A percentile compares a stretch with the other conserved stretches of the same genome.
phyloP scores from a whole-genome alignment of 2,888 invertebrate genomes.

The Strigamia maritima region DNA sequence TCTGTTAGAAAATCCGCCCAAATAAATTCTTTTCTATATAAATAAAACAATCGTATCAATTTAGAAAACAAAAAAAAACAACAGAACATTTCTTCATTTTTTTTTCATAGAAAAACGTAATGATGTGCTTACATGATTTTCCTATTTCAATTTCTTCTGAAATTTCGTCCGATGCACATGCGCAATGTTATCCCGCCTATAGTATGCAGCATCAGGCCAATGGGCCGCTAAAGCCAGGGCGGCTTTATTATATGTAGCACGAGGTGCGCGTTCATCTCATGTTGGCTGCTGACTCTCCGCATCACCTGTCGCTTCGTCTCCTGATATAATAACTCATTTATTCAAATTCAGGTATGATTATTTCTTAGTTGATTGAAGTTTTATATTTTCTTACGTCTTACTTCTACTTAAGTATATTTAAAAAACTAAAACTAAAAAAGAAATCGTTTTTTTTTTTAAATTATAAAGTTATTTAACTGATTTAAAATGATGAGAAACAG shows the following conservation, averaged over 20 bases:
- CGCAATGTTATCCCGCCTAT: neutral
- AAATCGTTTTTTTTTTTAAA: neutral
- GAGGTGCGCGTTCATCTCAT: neutral
- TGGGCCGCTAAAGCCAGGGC: conserved; percentile 18
- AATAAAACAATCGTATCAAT: neutral
- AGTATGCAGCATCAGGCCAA: neutral
- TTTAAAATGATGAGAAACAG: neutral
- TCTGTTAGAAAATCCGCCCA: too few species aligned
- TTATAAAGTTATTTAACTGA: neutral
- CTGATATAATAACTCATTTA: neutral
- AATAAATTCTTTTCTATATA: neutral
- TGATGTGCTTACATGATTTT: conserved; percentile 1
- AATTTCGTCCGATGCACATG: neutral
- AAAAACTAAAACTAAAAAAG: neutral
- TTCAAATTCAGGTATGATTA: conserved; percentile 4
- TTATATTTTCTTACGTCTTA: neutral
- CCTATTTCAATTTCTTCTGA: conserved; percentile 4
- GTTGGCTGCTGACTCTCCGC: conserved; percentile 8
- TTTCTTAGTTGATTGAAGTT: neutral
- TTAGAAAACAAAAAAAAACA: neutral
- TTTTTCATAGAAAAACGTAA: neutral
- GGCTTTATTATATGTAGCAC: conserved; percentile 17
- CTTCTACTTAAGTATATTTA: neutral
- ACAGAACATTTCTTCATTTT: neutral
- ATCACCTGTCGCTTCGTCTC: conserved; percentile 23